A percentile compares a stretch with the other conserved stretches of the same genome.
These are phyloP conservation scores for Tenthredo mesomela DNA, from an alignment of 2,888 invertebrate species.

Conservation along the genomic window DNA sequence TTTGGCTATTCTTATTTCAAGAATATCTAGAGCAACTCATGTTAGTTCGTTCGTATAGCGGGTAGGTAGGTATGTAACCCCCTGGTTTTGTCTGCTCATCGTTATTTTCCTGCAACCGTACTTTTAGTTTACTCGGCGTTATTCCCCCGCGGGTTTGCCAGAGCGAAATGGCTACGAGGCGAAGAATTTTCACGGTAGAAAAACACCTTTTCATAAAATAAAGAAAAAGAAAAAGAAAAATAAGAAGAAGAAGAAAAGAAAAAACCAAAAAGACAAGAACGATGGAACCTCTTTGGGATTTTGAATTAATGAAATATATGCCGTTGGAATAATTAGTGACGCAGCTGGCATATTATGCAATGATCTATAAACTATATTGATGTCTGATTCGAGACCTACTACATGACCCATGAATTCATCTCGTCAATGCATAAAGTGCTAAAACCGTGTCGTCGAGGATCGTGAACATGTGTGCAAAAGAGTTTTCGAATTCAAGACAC, in stretches of 20 bases:
- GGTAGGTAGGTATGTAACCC: not conserved
- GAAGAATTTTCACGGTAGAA: constrained; percentile 18
- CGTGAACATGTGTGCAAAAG: not conserved
- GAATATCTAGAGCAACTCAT: constrained; percentile 3
- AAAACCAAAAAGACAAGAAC: not conserved
- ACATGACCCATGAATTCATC: not conserved
- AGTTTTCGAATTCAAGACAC: constrained; percentile 15
- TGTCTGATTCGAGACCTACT: not conserved
- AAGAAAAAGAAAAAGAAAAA: not conserved
- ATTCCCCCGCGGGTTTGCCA: constrained; percentile 24
- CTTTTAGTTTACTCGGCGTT: constrained; percentile 40
- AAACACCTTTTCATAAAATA: not conserved
- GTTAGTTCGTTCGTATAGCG: not conserved
- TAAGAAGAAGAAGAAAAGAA: not conserved
- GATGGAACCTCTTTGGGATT: not conserved
- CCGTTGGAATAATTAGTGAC: not conserved
- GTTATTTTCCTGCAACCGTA: constrained; percentile 43
- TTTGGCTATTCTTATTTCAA: not conserved
- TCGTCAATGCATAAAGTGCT: not conserved
- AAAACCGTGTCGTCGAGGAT: not conserved
- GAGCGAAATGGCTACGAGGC: constrained; percentile 22
- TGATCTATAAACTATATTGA: not conserved
- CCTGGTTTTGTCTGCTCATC: constrained; percentile 12
- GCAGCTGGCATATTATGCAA: too few species aligned
- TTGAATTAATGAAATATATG: not conserved